Evolutionary conservation across 2,113 vertebrate genomes (phyloP).

Genomic region (Procapra przewalskii): DNA sequence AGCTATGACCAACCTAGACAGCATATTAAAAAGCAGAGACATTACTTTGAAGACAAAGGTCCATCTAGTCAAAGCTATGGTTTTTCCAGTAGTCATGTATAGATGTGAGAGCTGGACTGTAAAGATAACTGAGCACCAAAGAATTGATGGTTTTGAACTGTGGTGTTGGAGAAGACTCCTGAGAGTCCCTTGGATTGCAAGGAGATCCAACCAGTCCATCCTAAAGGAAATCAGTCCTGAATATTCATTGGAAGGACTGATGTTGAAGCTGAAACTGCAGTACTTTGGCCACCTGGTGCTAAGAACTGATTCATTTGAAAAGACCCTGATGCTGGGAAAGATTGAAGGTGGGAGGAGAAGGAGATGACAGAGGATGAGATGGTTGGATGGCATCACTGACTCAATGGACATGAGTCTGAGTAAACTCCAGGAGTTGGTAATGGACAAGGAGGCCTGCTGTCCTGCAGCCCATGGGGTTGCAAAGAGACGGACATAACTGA

Average conservation of each 20-base stretch:
- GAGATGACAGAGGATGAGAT: not conserved
- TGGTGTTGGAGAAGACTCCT: not conserved
- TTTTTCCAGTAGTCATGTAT: not conserved
- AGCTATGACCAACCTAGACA: not conserved
- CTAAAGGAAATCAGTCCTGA: not conserved
- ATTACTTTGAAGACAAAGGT: not conserved
- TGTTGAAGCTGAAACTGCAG: not conserved
- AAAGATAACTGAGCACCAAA: not conserved
- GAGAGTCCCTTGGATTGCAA: not conserved
- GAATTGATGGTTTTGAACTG: not conserved
- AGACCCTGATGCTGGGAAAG: not conserved
- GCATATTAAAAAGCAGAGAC: not conserved
- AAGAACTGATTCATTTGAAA: not conserved
- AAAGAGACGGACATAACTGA: not conserved
- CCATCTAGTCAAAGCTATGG: not conserved
- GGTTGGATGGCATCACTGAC: not conserved
- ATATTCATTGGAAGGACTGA: not conserved
- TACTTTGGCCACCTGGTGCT: not conserved
- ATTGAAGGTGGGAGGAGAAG: not conserved
- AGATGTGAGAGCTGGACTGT: not conserved
- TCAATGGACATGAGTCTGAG: not conserved
- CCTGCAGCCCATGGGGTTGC: not conserved
- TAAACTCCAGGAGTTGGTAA: not conserved
- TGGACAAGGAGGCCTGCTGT: not conserved
- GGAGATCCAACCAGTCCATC: not conserved